phyloP scores from a whole-genome alignment of 2,888 invertebrate genomes.

The Aspidiotus destructor region DNA sequence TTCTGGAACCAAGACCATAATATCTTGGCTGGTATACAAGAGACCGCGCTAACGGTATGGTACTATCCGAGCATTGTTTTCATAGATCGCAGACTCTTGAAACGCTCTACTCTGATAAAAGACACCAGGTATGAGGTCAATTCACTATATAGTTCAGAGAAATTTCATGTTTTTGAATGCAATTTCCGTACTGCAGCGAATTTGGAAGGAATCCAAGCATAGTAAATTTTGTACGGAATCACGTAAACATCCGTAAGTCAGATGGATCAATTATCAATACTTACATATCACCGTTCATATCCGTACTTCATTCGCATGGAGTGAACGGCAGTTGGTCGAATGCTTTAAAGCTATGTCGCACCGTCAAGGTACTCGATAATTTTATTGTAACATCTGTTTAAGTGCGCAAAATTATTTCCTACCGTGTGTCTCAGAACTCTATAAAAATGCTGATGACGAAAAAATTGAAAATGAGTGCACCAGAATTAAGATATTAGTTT shows the following conservation, averaged over 20 bases:
- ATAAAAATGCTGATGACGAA: background rate
- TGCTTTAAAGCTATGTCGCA: slow-evolving; percentile 67
- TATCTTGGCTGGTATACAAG: slow-evolving; percentile 68
- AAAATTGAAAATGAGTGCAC: too few species aligned
- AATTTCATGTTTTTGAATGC: slow-evolving; percentile 7
- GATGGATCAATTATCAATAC: slow-evolving; percentile 78
- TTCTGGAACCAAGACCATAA: slow-evolving; percentile 67
- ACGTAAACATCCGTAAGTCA: slow-evolving; percentile 71
- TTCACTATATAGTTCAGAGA: slow-evolving; percentile 10
- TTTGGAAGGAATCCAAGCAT: slow-evolving; percentile 78
- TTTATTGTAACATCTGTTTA: slow-evolving; percentile 18
- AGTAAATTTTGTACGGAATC: slow-evolving; percentile 70
- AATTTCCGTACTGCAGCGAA: slow-evolving; percentile 50
- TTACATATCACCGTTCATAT: slow-evolving; percentile 60
- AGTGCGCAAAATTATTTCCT: too few species aligned
- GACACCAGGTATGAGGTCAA: slow-evolving; percentile 42
- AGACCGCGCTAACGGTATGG: slow-evolving; percentile 70
- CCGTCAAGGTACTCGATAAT: slow-evolving; percentile 48
- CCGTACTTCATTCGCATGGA: slow-evolving; percentile 57
- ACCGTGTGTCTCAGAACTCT: too few species aligned
- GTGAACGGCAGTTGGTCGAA: slow-evolving; percentile 72
- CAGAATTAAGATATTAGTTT: too few species aligned
- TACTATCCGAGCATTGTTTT: slow-evolving; percentile 65
- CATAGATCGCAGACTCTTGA: slow-evolving; percentile 59
- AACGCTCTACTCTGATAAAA: slow-evolving; percentile 43